These are phyloP conservation scores for Gymnoscopelus microlampas DNA, from an alignment of 2,797 vertebrate species.

Conservation along the genomic window DNA sequence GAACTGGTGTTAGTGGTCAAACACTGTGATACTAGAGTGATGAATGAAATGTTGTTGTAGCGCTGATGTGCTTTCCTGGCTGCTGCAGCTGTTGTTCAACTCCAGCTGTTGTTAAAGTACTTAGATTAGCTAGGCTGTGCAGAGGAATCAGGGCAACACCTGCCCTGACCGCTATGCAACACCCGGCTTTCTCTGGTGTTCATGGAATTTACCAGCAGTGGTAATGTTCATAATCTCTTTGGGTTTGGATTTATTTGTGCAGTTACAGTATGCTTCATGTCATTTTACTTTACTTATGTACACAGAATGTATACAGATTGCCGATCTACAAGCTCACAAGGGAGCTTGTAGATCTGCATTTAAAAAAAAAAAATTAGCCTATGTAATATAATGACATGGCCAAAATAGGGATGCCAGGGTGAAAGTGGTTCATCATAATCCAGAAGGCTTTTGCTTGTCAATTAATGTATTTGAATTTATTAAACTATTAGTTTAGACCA, in stretches of 20 bases:
- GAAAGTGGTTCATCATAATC: no score
- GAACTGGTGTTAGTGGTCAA: not conserved
- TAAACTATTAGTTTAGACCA: no score
- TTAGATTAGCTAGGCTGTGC: not conserved
- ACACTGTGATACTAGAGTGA: not conserved
- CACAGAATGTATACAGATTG: no score
- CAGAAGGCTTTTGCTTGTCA: no score
- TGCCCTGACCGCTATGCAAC: constrained; percentile 12
- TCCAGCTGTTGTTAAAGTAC: not conserved
- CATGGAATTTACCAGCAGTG: constrained; percentile 2
- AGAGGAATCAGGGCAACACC: constrained; percentile 9
- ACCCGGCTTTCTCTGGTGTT: not conserved
- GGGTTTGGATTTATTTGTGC: not conserved
- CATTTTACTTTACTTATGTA: not conserved
- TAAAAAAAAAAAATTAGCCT: no score
- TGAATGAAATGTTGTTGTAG: not conserved
- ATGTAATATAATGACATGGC: no score
- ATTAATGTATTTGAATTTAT: no score
- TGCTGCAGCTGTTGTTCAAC: constrained; percentile 19
- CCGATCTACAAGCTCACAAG: no score
- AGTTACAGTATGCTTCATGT: not conserved
- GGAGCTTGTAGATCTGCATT: no score
- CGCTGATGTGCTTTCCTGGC: not conserved
- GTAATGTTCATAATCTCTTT: not conserved
- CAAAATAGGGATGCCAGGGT: no score